Evolutionary conservation across 2,797 vertebrate genomes (phyloP), one percentile per base, ranked within the genome.

Genomic region (Adelosebastes latens): DNA sequence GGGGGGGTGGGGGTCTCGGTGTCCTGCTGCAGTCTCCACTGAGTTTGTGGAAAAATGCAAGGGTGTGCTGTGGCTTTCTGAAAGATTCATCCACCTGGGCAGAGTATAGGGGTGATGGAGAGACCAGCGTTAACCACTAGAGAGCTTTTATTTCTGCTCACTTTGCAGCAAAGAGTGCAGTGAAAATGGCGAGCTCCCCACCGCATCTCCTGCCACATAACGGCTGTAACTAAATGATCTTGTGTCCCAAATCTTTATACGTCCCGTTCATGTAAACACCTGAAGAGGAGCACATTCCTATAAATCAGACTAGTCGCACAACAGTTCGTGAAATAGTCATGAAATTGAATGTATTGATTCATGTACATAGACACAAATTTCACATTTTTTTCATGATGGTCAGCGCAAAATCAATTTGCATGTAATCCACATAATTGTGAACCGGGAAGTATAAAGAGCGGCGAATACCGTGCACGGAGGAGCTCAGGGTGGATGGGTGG

Each of bases 71-170:
- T 77, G 74, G 73, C 82, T 86, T 76, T 81, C 46, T 71, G 69
- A 87, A 80, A 81, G 85, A 88, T 85, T 81, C 65, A 83, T 88
- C 87, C 84, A 92, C 88, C 83, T 90, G 87, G 75, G 59, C 32
- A 14, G 34, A 66, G 74, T 46, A 16, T 39, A 39, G 49, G 73
- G 73, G 63, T 74, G 79, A 67, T 11, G 31, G 68, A 77, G 62
- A 46, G 46, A 58, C 61, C 34, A 31, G 32, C 2, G 29, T 7
- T 7, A 82, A 65, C 83, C 89, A 72, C 83, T 59, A 46, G 88
- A 88, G 86, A 83, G 92, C 77, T 87, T 93, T 94, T 83, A 90
- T 89, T 88, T 91, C 87, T 91, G 90, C 91, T 92, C 87, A 79
- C 89, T 94, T 92, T 91, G 89, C 86, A 58, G 82, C 27, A 20